A percentile compares a stretch with the other conserved stretches of the same genome.
Evolutionary conservation across 2,113 vertebrate genomes (phyloP).

Genomic region (Poecile atricapillus): DNA sequence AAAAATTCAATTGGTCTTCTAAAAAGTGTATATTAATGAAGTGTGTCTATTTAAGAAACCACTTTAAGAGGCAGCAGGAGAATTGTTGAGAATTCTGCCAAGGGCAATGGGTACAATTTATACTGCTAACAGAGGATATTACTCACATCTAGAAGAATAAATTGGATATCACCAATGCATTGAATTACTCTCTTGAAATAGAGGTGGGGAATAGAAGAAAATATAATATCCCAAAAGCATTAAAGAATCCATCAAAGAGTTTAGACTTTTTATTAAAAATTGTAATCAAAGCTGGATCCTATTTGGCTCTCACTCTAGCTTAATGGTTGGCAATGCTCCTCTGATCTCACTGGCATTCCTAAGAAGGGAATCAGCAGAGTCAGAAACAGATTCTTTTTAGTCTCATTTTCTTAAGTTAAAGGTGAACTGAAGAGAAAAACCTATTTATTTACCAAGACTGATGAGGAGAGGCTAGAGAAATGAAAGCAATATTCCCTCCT

Average conservation of each 20-base stretch:
- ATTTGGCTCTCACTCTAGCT: neutral
- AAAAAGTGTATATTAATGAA: slow-evolving; percentile 53
- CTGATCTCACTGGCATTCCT: neutral
- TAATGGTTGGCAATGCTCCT: neutral
- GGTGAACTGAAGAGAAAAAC: neutral
- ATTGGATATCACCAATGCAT: neutral
- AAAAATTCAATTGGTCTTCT: slow-evolving; percentile 44
- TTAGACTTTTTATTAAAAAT: slow-evolving; percentile 11
- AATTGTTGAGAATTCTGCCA: slow-evolving; percentile 39
- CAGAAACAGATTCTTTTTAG: neutral
- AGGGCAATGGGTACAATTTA: slow-evolving; percentile 30
- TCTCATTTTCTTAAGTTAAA: neutral
- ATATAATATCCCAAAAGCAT: neutral
- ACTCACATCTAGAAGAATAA: slow-evolving; percentile 28
- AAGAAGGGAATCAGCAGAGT: neutral
- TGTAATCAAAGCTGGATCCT: neutral
- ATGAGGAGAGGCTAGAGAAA: neutral
- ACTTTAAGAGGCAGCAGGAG: slow-evolving; percentile 32
- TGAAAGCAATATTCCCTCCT: neutral
- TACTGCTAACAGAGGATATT: slow-evolving; percentile 8
- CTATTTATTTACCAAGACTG: neutral
- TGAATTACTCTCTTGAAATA: neutral
- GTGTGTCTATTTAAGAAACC: slow-evolving; percentile 39
- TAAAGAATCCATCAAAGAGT: neutral
- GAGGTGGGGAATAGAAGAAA: neutral